Base-by-base conservation (phyloP, 2,888 invertebrate genomes). In the Heliconius hortense region DNA sequence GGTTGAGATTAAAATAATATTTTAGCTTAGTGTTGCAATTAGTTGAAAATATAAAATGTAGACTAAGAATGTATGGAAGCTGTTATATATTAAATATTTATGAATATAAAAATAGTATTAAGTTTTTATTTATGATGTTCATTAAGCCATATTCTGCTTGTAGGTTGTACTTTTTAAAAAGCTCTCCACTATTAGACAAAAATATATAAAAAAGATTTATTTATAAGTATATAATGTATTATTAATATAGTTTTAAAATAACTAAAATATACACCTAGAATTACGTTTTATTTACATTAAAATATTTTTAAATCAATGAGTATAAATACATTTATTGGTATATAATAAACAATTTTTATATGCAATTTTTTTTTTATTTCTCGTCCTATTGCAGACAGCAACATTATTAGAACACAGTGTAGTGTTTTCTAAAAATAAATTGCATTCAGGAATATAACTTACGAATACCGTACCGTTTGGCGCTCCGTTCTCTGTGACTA, bases 321-420 rank as follows among this genome's bases (percentile, higher is more conserved):
- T 69, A 56, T 56, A 56, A 35, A 15, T 35, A 64, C 15, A 43
- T 66, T 69, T n/a, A 69, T 56, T 31, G 56, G 56, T 56, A 69
- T 56, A 69, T n/a, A 69, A 56, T 69, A 69, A 69, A 69, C 18
- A 31, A 31, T 31, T 69, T 56, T 69, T 69, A 56, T 56, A 69
- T 69, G 69, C 35, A 35, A 35, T 2, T 15, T 0, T 21, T 56
- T 53, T 35, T 68, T 53, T 13, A 31, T 56, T 31, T n/a, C 10
- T 7, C 31, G 2, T 56, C 31, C 11, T 66, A 15, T 21, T 5
- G 13, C 13, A 39, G 35, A 56, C n/a, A 15, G 13, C 39, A 48
- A 21, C 21, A 48, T 18, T 48, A 7, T 8, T 35, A 35, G 4
- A 48, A 18, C 18, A 43, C 15, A 43, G 1, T 43, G 43, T 43